Conservation (phyloP, 2,888 invertebrate species). For the Syrphus vitripennis region DNA sequence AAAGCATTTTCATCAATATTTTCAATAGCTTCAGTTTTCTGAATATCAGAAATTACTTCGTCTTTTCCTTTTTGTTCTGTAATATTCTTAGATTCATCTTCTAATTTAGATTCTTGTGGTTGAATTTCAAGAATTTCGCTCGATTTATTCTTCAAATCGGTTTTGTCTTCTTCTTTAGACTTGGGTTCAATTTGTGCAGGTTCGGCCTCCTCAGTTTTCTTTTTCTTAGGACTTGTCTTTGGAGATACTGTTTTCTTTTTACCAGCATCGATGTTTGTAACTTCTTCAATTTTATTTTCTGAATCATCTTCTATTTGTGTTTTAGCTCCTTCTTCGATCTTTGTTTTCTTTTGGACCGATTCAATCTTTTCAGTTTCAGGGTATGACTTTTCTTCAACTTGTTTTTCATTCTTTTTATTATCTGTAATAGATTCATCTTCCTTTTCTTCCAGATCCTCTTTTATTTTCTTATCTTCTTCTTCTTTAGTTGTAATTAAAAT, state of each 20-base stretch:
- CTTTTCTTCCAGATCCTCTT: not conserved
- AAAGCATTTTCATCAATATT: not conserved
- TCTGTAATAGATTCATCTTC: not conserved
- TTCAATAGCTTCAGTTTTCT: not conserved
- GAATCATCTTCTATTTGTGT: conserved; percentile 8
- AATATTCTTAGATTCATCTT: conserved; percentile 11
- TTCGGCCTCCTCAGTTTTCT: not conserved
- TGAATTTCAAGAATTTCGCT: not conserved
- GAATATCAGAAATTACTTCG: not conserved
- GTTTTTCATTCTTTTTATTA: not conserved
- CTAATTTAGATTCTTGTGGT: not conserved
- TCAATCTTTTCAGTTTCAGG: not conserved
- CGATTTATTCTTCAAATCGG: not conserved
- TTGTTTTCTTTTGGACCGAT: not conserved
- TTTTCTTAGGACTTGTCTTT: conserved; percentile 11
- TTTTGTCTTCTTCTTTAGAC: not conserved
- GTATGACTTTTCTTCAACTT: not conserved
- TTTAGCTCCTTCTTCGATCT: not conserved
- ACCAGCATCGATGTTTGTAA: conserved; percentile 33
- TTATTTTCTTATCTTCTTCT: not conserved
- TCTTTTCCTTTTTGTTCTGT: not conserved
- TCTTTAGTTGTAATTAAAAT: not conserved
- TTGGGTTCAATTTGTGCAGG: not conserved
- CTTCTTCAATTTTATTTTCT: conserved; percentile 70
- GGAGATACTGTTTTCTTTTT: conserved; percentile 21